Base-by-base conservation (phyloP, 92 coral and sea anemone genomes). In the Phymanthus crucifer region DNA sequence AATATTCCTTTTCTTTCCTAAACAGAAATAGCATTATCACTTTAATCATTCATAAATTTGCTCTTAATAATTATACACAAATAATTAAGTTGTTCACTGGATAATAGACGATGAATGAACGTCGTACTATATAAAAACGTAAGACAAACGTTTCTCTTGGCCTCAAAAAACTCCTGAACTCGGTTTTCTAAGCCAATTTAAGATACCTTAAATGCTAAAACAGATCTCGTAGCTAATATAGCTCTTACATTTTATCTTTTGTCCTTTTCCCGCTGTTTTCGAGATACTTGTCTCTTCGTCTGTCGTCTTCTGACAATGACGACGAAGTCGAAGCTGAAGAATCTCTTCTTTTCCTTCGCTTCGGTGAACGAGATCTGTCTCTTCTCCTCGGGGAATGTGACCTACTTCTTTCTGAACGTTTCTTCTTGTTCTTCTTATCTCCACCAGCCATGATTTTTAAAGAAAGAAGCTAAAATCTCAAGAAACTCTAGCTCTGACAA, bases 1-100 rank as follows among this genome's bases (percentile, higher is more conserved):
- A 56, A 35, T 89, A 46, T 19, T 95, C 94, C 78, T 95, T 95
- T 70, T 93, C 97, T 66, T 85, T 95, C 80, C 98, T 95, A 52
- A 38, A 54, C 21, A n/a, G 1, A 54, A 14, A 54, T 21, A 54
- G 16, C 10, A 5, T 2, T 8, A 5, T 10, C 14, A 43, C 13
- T 43, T 43, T 43, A 43, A 43, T 43, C 10, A 2, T 17, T 4
- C n/a, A n/a, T n/a, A n/a, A n/a, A n/a, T n/a, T n/a, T n/a, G n/a
- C 4, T 45, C 50, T 45, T 45, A 45, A 17, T 45, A n/a, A n/a
- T n/a, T n/a, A n/a, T n/a, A n/a, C n/a, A n/a, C n/a, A n/a, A n/a
- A n/a, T n/a, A n/a, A n/a, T n/a, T n/a, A n/a, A n/a, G n/a, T n/a
- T n/a, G n/a, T n/a, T n/a, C n/a, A n/a, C n/a, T n/a, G n/a, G n/a